Conservation (phyloP, 2,888 invertebrate species). For the Rhamphomyia laevipes region DNA sequence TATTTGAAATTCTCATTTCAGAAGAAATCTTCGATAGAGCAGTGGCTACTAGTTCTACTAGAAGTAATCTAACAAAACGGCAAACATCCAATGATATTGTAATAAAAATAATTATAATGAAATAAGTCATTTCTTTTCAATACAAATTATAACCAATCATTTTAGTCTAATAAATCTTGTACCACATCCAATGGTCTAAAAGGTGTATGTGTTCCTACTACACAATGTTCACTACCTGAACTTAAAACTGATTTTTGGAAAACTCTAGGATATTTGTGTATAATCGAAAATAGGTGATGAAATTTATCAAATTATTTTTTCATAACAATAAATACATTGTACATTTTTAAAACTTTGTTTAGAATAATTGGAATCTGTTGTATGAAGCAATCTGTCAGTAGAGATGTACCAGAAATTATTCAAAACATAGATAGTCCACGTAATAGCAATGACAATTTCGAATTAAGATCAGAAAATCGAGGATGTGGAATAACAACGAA, state of each 20-base stretch:
- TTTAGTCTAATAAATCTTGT: slow-evolving; percentile 49
- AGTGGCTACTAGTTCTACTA: too few relatives aligned
- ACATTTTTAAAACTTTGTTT: not conserved
- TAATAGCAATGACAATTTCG: slow-evolving; percentile 18
- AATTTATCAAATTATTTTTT: not conserved
- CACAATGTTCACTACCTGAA: slow-evolving; percentile 48
- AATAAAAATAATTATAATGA: too few relatives aligned
- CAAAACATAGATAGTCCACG: slow-evolving; percentile 12
- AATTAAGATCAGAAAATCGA: slow-evolving; percentile 29
- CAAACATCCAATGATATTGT: too few relatives aligned
- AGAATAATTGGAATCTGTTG: slow-evolving; percentile 63
- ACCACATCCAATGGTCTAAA: slow-evolving; percentile 44
- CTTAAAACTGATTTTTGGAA: slow-evolving; percentile 46
- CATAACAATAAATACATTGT: not conserved
- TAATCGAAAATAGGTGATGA: slow-evolving; percentile 51
- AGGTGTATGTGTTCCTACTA: slow-evolving; percentile 55
- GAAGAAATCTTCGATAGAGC: too few relatives aligned
- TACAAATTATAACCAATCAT: not conserved
- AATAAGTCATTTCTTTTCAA: too few relatives aligned
- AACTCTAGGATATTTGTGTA: slow-evolving; percentile 56
- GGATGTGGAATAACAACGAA: slow-evolving; percentile 37
- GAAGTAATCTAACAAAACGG: too few relatives aligned
- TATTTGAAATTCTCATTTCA: too few relatives aligned
- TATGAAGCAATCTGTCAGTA: slow-evolving; percentile 37
- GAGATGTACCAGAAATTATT: slow-evolving; percentile 20